A percentile compares a stretch with the other conserved stretches of the same genome.
Conservation (phyloP, 2,113 vertebrate species). For the Bambusicola thoracicus region DNA sequence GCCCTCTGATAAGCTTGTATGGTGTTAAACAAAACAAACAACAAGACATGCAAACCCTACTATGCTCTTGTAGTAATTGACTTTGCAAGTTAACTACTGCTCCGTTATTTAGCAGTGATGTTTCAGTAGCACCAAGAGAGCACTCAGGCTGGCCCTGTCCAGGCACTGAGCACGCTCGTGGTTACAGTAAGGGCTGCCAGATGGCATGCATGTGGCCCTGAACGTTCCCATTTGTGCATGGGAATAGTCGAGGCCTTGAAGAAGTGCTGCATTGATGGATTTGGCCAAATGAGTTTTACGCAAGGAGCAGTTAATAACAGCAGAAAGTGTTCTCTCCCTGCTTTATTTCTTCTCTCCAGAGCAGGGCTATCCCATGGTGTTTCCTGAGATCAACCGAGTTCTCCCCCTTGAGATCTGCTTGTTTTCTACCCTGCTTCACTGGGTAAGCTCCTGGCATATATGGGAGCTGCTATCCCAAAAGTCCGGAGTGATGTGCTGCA, state of each 20-base stretch:
- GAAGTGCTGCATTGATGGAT: not conserved
- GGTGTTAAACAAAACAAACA: not conserved
- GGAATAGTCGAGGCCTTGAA: not conserved
- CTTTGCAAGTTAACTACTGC: not conserved
- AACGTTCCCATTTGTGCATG: not conserved
- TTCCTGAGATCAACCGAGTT: not conserved
- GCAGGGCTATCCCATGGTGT: not conserved
- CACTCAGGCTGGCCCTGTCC: not conserved
- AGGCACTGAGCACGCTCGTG: not conserved
- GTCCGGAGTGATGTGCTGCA: not conserved
- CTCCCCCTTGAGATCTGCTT: not conserved
- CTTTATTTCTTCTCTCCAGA: not conserved
- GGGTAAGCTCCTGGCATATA: not conserved
- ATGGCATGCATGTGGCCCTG: not conserved
- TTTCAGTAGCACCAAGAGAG: not conserved
- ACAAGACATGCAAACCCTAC: not conserved
- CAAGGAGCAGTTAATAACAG: not conserved
- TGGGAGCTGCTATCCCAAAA: not conserved
- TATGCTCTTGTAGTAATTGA: not conserved
- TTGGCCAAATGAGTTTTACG: not conserved
- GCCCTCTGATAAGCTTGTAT: not conserved
- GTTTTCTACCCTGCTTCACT: accelerated
- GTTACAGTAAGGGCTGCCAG: not conserved
- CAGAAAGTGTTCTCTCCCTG: not conserved
- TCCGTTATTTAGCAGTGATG: not conserved